phyloP scores from a whole-genome alignment of 2,888 invertebrate genomes.

The Ischnus inquisitorius region DNA sequence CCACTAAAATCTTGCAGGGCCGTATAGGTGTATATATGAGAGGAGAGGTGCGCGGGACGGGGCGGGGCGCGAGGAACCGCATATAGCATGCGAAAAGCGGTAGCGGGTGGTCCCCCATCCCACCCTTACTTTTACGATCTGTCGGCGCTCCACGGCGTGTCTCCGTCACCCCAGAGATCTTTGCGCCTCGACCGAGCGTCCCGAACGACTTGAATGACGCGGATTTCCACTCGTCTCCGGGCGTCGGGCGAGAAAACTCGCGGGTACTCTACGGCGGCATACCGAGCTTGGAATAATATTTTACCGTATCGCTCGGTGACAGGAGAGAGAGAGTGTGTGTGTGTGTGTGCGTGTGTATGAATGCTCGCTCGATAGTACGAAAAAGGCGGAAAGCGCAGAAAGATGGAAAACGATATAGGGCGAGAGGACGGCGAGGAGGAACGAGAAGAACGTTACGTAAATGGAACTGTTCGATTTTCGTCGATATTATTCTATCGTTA shows the following conservation, averaged over 20 bases:
- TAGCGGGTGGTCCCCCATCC: constrained; percentile 10
- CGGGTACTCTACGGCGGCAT: constrained; percentile 28
- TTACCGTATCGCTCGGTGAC: constrained; percentile 56
- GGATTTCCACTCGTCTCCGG: constrained; percentile 51
- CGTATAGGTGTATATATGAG: constrained; percentile 8
- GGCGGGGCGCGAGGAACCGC: neutral
- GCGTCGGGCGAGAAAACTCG: constrained; percentile 8
- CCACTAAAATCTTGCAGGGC: constrained; percentile 47
- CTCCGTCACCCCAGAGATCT: constrained; percentile 18
- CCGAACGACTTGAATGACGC: neutral
- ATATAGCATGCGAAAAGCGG: constrained; percentile 37
- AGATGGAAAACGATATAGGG: constrained; percentile 46
- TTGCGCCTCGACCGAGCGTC: neutral
- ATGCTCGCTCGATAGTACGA: constrained; percentile 29
- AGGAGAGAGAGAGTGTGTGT: constrained; percentile 22
- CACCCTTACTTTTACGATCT: constrained; percentile 51
- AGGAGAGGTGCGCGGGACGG: neutral
- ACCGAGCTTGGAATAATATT: constrained; percentile 65
- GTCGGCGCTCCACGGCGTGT: constrained; percentile 21
- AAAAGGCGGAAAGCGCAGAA: constrained; percentile 23
- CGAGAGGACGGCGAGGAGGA: constrained; percentile 3
- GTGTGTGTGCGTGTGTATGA: constrained; percentile 36
- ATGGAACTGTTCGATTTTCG: constrained; percentile 54
- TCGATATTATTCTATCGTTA: constrained; percentile 65
- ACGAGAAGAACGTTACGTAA: constrained; percentile 49